These are phyloP conservation scores for Platysteira castanea DNA, from an alignment of 2,113 vertebrate species.

Conservation along the genomic window DNA sequence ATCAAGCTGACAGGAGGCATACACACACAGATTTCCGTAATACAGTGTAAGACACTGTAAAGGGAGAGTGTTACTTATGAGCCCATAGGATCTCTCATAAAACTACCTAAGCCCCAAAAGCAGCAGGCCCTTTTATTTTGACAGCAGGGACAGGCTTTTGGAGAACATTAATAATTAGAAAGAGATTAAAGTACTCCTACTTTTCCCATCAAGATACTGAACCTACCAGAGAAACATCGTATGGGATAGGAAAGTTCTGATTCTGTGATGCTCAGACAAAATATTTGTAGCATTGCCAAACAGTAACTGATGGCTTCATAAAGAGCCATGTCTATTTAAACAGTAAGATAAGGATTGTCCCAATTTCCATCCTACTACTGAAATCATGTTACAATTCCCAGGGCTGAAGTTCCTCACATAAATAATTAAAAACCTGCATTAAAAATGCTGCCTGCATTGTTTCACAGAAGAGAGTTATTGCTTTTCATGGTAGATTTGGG, in stretches of 20 bases:
- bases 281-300: neutral
- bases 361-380: neutral
- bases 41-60: neutral
- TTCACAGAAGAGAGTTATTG: neutral
- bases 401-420: neutral
- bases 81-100: neutral
- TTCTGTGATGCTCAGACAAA: neutral
- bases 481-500: conserved; percentile 10
- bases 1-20: neutral
- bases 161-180: neutral
- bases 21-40: neutral
- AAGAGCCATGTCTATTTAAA: neutral
- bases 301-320: neutral
- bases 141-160: neutral
- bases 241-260: neutral
- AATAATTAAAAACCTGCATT: conserved; percentile 12
- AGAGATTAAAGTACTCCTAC: neutral
- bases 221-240: neutral
- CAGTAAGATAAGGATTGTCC: neutral
- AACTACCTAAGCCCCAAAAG: neutral
- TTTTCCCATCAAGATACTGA: neutral
- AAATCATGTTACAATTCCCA: neutral
- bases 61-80: neutral
- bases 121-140: neutral
- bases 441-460: neutral